These are phyloP conservation scores for Aplochiton taeniatus DNA, from an alignment of 2,797 vertebrate species.

Conservation along the genomic window DNA sequence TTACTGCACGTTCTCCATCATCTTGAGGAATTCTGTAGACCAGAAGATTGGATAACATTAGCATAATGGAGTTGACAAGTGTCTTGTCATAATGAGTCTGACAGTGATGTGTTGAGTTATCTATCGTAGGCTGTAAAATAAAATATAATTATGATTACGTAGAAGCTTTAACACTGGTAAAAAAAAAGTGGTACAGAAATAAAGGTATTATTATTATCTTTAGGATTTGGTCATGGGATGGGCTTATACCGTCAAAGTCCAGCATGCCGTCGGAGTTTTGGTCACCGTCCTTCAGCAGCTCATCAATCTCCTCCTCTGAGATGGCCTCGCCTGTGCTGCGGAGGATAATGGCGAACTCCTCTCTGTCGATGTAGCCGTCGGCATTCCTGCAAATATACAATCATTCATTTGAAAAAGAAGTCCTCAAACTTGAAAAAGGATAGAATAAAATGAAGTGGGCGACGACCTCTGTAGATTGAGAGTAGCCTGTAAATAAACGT, in stretches of 20 bases:
- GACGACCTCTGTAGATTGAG: too few relatives aligned
- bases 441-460: too few relatives aligned
- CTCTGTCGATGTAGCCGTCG: constrained; percentile 93
- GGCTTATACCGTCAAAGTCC: constrained; percentile 92
- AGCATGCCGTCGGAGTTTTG: constrained; percentile 95
- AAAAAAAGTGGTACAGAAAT: too few relatives aligned
- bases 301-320: constrained; percentile 92
- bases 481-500: constrained; percentile 36
- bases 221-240: not conserved
- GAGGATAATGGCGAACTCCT: constrained; percentile 92
- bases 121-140: too few relatives aligned
- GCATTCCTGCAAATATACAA: constrained; percentile 85
- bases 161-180: too few relatives aligned
- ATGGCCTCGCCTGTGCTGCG: constrained; percentile 86
- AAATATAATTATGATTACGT: too few relatives aligned
- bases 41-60: not conserved
- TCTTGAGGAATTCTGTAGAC: constrained; percentile 95
- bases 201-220: not conserved
- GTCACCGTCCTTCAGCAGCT: constrained; percentile 94
- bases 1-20: constrained; percentile 99
- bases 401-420: not conserved
- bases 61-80: not conserved
- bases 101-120: too few relatives aligned
- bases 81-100: too few relatives aligned
- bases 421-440: too few relatives aligned